Conservation (phyloP, 2,113 vertebrate genomes). For the Myrmophylax atrothorax region DNA sequence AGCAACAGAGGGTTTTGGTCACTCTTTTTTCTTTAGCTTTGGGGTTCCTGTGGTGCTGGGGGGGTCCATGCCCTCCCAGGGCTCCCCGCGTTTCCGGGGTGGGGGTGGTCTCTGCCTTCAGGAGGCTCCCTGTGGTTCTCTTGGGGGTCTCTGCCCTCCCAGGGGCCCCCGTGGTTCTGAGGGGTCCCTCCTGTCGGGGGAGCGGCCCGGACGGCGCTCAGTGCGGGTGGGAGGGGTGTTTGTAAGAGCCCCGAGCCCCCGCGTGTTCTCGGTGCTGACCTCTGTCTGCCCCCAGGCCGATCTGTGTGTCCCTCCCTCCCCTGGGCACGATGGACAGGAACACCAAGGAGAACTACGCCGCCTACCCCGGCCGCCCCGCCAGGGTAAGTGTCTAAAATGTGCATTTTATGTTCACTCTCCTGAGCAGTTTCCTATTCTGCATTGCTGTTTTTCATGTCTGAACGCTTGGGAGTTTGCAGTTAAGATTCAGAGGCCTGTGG, state of each 20-base stretch:
- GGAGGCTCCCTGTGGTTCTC: neutral
- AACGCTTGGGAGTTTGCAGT: neutral
- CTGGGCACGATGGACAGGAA: conserved; percentile 68
- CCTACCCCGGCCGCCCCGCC: neutral
- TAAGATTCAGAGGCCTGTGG: neutral
- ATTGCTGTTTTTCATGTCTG: rapidly evolving
- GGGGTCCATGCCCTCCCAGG: neutral
- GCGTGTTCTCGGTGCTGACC: rapidly evolving
- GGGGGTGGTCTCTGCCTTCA: no score
- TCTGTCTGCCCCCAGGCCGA: rapidly evolving
- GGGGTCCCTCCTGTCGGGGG: no score
- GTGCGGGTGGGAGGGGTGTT: rapidly evolving
- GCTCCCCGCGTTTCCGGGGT: no score
- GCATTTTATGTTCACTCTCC: rapidly evolving
- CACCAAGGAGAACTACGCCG: conserved; percentile 68
- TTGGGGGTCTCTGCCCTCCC: no score
- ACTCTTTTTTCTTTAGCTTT: neutral
- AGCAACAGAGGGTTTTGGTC: neutral
- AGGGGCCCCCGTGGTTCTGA: neutral
- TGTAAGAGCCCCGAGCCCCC: rapidly evolving
- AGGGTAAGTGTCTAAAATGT: conserved; percentile 44
- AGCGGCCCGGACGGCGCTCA: neutral
- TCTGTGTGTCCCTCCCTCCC: neutral
- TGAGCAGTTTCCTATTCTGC: rapidly evolving
- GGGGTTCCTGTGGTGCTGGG: no score